Evolutionary conservation across 1,140 invertebrate species (phyloP).

Genomic region (Sesamia nonagrioides): DNA sequence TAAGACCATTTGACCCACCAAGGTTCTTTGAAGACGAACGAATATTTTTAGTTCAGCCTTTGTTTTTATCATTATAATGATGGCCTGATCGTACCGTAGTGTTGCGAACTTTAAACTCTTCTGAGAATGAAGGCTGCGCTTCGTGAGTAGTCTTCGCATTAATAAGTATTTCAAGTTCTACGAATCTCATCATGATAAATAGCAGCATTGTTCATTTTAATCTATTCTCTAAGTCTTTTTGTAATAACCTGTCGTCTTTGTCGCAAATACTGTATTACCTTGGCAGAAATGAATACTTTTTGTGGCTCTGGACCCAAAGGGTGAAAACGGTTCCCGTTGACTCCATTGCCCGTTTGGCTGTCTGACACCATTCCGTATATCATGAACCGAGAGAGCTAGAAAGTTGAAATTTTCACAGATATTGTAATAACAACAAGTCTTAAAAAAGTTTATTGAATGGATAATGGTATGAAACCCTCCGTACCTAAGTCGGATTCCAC

Average conservation of each 20-base stretch:
- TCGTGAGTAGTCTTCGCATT: not conserved
- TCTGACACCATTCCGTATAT: too few species aligned
- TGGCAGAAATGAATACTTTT: conserved; percentile 16
- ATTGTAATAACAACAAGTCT: too few species aligned
- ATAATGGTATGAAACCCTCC: too few species aligned
- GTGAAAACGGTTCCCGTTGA: too few species aligned
- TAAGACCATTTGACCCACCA: conserved; percentile 39
- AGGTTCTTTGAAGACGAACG: conserved; percentile 23
- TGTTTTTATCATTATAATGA: not conserved
- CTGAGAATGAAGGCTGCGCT: conserved; percentile 11
- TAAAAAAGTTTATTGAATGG: too few species aligned
- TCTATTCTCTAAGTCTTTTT: conserved; percentile 36
- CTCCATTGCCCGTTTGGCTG: too few species aligned
- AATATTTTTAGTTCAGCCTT: conserved; percentile 1
- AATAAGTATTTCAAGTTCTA: conserved; percentile 18
- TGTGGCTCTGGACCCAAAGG: not conserved
- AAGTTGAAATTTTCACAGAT: too few species aligned
- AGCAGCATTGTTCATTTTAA: conserved; percentile 31
- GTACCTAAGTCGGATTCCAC: too few species aligned
- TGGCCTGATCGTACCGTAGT: conserved; percentile 2
- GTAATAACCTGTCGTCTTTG: not conserved
- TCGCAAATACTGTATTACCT: conserved; percentile 4
- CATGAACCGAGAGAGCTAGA: too few species aligned
- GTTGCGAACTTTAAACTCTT: conserved; percentile 17
- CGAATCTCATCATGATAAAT: conserved; percentile 20